These are phyloP conservation scores for Nasonia oneida DNA, from an alignment of 2,888 invertebrate species.

Conservation along the genomic window DNA sequence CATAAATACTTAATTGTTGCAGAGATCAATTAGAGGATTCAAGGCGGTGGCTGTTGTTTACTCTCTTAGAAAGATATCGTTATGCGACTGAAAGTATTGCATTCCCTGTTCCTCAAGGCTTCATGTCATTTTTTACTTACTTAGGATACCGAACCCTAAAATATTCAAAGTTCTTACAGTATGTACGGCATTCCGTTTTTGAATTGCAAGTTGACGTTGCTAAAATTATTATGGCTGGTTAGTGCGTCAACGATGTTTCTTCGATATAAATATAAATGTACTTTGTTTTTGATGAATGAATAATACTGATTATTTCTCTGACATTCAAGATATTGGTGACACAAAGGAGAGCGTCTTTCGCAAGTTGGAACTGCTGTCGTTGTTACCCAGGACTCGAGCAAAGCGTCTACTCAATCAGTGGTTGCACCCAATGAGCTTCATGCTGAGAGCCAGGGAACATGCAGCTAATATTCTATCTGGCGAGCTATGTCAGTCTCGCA, in stretches of 20 bases:
- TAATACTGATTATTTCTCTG: not conserved
- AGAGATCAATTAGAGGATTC: slow-evolving; percentile 88
- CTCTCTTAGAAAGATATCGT: slow-evolving; percentile 90
- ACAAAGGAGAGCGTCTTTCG: slow-evolving; percentile 83
- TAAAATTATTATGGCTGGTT: slow-evolving; percentile 90
- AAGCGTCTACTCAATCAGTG: slow-evolving; percentile 89
- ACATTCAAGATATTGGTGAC: slow-evolving; percentile 77
- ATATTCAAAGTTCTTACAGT: slow-evolving; percentile 90
- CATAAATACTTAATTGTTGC: slow-evolving; percentile 68
- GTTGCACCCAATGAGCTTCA: slow-evolving; percentile 88
- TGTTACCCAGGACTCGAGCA: slow-evolving; percentile 88
- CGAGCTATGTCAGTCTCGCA: slow-evolving; percentile 78
- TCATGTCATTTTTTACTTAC: slow-evolving; percentile 93
- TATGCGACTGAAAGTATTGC: slow-evolving; percentile 89
- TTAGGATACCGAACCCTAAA: slow-evolving; percentile 89
- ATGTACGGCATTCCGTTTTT: slow-evolving; percentile 90
- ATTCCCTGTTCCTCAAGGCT: slow-evolving; percentile 92
- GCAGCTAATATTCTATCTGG: slow-evolving; percentile 90
- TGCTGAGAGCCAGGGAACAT: slow-evolving; percentile 90
- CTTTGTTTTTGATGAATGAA: not conserved
- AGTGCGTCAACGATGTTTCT: slow-evolving; percentile 62
- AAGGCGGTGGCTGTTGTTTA: slow-evolving; percentile 87
- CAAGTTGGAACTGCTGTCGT: slow-evolving; percentile 87
- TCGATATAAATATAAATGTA: not conserved
- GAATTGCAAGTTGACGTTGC: slow-evolving; percentile 93